These are phyloP conservation scores for Heliothis subflexa DNA, from an alignment of 1,140 invertebrate genomes.

Conservation along the genomic window DNA sequence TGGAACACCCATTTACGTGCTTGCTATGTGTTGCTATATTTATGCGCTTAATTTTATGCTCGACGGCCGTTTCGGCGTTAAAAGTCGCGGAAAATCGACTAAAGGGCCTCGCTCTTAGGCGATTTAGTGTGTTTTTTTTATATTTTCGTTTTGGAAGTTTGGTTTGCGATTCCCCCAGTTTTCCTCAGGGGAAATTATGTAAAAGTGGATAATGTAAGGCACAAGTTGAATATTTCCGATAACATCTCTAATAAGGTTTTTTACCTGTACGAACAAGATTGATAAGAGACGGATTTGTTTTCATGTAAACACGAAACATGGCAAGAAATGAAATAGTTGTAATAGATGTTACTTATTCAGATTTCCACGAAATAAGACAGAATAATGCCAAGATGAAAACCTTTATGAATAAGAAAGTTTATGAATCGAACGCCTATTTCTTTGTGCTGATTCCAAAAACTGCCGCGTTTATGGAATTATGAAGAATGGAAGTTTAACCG, in stretches of 20 bases:
- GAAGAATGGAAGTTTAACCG: no score
- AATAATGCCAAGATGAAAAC: no score
- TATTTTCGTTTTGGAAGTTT: slow-evolving; percentile 10
- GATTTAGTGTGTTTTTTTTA: slow-evolving; percentile 12
- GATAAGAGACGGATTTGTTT: no score
- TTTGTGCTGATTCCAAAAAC: no score
- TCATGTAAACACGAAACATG: no score
- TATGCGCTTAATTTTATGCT: slow-evolving; percentile 36
- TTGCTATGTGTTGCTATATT: slow-evolving; percentile 9
- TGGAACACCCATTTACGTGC: slow-evolving; percentile 22
- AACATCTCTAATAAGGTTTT: neutral
- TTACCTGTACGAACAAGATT: neutral
- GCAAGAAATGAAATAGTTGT: no score
- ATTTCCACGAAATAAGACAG: no score
- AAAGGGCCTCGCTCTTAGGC: slow-evolving; percentile 11
- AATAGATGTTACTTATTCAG: no score
- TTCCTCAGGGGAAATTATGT: slow-evolving; percentile 4
- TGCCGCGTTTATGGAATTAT: no score
- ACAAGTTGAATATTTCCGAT: neutral
- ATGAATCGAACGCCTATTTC: no score
- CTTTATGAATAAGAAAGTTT: no score
- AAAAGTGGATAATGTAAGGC: neutral
- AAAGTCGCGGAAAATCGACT: slow-evolving; percentile 32
- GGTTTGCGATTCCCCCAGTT: neutral
- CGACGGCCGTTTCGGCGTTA: slow-evolving; percentile 11